phyloP scores from a whole-genome alignment of 2,797 vertebrate species.

The Harpagifer antarcticus region DNA sequence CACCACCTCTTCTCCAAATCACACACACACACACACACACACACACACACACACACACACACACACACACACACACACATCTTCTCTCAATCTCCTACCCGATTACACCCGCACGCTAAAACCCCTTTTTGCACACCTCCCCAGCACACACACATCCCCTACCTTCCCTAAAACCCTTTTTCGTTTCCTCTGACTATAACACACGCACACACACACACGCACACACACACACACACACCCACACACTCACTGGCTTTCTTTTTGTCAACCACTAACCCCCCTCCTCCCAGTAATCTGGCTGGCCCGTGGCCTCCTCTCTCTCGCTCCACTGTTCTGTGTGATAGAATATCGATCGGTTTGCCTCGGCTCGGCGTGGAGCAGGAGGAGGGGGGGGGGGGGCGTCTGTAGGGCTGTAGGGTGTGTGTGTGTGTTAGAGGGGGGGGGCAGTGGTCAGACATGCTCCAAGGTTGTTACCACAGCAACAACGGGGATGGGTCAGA shows the following conservation, averaged over 20 bases:
- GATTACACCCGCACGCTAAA: constrained; percentile 73
- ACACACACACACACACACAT: background rate
- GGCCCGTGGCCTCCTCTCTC: constrained; percentile 85
- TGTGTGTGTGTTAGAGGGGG: constrained; percentile 23
- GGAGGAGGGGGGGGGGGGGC: constrained; percentile 65
- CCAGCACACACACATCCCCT: constrained; percentile 61
- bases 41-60: constrained; percentile 6
- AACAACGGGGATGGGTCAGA: constrained; percentile 85
- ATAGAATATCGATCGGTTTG: constrained; percentile 90
- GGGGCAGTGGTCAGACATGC: constrained; percentile 85
- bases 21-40: constrained; percentile 17
- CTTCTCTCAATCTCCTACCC: constrained; percentile 71
- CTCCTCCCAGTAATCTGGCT: constrained; percentile 83
- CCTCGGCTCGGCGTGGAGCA: constrained; percentile 80
- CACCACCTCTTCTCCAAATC: constrained; percentile 44
- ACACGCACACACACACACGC: constrained; percentile 47
- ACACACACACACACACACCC: constrained; percentile 50
- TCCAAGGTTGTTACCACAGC: constrained; percentile 89
- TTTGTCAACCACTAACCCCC: constrained; percentile 66
- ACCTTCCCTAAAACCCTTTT: constrained; percentile 76
- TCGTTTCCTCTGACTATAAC: constrained; percentile 68
- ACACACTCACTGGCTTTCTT: constrained; percentile 57
- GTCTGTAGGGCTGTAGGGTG: constrained; percentile 52
- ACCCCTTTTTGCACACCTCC: constrained; percentile 69
- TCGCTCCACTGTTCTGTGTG: constrained; percentile 90